Conservation (phyloP, 2,113 vertebrate genomes). For the Micronisus gabar region DNA sequence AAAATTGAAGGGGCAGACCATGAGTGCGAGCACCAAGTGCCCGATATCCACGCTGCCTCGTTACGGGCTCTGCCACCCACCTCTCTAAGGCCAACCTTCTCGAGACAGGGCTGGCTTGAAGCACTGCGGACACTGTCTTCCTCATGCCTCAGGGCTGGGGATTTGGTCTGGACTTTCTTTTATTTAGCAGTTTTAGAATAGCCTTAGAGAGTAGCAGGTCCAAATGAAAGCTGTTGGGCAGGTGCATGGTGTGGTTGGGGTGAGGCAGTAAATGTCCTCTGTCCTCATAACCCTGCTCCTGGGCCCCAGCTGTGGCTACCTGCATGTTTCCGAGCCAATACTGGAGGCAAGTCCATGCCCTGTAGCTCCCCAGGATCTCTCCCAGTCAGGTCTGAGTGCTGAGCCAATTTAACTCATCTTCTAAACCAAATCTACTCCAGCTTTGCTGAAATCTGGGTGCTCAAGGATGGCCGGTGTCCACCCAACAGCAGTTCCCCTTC, state of each 20-base stretch:
- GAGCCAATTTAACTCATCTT: not conserved
- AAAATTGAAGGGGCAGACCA: not conserved
- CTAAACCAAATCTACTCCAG: not conserved
- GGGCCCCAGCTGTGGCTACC: rapidly evolving
- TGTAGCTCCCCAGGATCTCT: no score
- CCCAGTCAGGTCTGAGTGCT: no score
- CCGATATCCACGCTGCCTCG: not conserved
- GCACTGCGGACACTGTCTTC: not conserved
- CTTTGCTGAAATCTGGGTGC: not conserved
- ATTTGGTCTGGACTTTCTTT: not conserved
- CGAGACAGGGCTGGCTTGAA: not conserved
- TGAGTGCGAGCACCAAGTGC: rapidly evolving
- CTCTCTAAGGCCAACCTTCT: not conserved
- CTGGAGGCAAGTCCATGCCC: no score
- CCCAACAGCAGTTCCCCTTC: not conserved
- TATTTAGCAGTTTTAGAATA: not conserved
- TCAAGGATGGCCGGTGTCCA: not conserved
- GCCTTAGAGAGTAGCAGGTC: not conserved
- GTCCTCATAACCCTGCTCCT: not conserved
- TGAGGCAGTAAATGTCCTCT: not conserved
- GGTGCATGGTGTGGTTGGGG: not conserved
- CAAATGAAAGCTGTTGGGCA: not conserved
- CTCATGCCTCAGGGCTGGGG: not conserved
- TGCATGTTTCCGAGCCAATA: not conserved
- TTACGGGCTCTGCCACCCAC: not conserved